phyloP scores from a whole-genome alignment of 2,113 vertebrate species.

The Poeciliopsis turrubarensis region DNA sequence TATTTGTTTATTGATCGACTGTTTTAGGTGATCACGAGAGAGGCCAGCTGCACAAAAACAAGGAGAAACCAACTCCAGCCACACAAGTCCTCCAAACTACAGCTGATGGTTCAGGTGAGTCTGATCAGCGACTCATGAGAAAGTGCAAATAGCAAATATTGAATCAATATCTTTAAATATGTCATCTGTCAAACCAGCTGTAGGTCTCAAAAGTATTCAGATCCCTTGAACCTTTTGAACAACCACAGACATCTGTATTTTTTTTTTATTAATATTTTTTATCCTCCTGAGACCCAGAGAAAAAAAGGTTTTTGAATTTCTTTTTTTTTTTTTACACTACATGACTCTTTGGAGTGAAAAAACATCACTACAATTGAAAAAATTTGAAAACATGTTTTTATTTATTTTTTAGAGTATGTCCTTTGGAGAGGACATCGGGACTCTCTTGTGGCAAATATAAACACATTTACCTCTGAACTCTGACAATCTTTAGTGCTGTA shows the following conservation, averaged over 20 bases:
- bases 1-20: neutral
- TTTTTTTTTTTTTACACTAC: too few species aligned
- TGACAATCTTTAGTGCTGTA: too few species aligned
- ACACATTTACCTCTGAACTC: too few species aligned
- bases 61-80: constrained; percentile 69
- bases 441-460: too few species aligned
- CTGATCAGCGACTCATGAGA: neutral
- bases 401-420: too few species aligned
- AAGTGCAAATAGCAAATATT: constrained; percentile 1
- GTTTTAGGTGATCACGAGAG: constrained; percentile 83
- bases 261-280: neutral
- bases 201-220: neutral
- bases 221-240: too few species aligned
- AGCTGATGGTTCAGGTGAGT: constrained; percentile 67
- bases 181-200: neutral
- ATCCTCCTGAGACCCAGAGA: too few species aligned
- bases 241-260: neutral
- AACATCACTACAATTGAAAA: too few species aligned
- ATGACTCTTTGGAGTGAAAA: too few species aligned
- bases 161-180: neutral
- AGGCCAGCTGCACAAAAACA: constrained; percentile 70
- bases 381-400: too few species aligned
- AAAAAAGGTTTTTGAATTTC: too few species aligned
- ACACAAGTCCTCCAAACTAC: constrained; percentile 70
- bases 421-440: too few species aligned